Base-by-base conservation (phyloP, 2,113 vertebrate genomes). In the Melanotaenia duboulayi region DNA sequence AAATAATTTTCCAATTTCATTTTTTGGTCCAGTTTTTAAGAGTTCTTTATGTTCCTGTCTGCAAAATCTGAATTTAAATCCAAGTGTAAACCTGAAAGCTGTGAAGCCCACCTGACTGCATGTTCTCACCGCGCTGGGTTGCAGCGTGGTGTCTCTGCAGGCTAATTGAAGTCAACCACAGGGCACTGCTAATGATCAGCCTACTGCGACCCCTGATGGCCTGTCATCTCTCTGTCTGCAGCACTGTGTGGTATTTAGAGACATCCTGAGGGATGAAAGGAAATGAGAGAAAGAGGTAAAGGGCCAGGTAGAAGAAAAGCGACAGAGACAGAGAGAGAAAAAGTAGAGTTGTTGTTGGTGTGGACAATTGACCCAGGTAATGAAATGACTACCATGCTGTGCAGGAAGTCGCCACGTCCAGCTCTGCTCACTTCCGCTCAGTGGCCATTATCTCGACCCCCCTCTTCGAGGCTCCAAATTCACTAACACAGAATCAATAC, bases 131-230 rank as follows among this genome's bases (percentile, higher is more conserved):
- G 56, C 16, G 16, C 49, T 22, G 17, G 16, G 71, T 69, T 68
- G 71, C 74, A 67, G 72, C 58, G 3, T 66, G 6, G 78, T 12
- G 82, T 74, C 78, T 79, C 87, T 62, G 79, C 81, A 55, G 86
- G 87, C 87, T 90, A 88, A 90, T 89, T 90, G 86, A 90, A 88
- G 89, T 87, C 78, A 87, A 88, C 80, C 84, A 71, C 85, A 74
- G 88, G 81, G 74, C 84, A 64, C 51, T 10, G 82, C 82, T 90
- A 89, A 89, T 86, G 89, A 91, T 87, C 85, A 74, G 78, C 78
- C 84, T 24, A 55, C 80, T 71, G 83, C 56, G 74, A 84, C 87
- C 85, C 71, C 46, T 66, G 51, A 80, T 51, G 76, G 76, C 70
- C 80, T 74, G 90, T 78, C 82, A 71, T 75, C 78, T 72, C 59